Conservation (phyloP, 2,797 vertebrate genomes). For the Pygocentrus nattereri region DNA sequence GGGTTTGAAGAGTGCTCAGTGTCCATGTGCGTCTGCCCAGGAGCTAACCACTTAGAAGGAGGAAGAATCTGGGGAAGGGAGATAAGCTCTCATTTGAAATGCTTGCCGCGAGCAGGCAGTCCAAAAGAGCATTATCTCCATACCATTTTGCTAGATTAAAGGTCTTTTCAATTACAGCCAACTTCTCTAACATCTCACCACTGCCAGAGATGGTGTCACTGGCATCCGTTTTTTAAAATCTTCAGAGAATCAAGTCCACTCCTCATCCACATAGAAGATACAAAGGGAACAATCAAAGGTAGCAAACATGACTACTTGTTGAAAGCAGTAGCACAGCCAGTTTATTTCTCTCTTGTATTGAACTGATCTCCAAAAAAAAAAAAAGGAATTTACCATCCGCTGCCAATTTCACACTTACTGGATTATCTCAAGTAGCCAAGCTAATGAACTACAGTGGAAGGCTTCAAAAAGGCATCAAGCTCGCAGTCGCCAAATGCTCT, state of each 20-base stretch:
- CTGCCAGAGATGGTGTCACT: constrained; percentile 30
- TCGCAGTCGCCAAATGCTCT: background rate
- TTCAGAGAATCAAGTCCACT: constrained; percentile 13
- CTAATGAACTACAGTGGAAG: background rate
- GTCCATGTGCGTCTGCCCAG: constrained; percentile 38
- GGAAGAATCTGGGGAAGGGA: constrained; percentile 54
- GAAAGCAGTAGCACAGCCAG: background rate
- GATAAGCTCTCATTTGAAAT: constrained; percentile 61
- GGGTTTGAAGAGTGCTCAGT: constrained; percentile 43
- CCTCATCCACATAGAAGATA: background rate
- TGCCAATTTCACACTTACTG: constrained; percentile 14
- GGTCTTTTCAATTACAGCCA: constrained; percentile 59
- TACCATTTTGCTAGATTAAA: constrained; percentile 57
- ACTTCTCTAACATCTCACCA: constrained; percentile 45
- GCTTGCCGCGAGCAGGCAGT: constrained; percentile 48
- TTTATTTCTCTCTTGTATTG: background rate
- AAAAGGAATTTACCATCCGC: background rate
- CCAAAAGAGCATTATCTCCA: constrained; percentile 53
- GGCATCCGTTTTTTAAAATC: background rate
- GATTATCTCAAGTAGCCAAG: constrained; percentile 20
- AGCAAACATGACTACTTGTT: constrained; percentile 13
- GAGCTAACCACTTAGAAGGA: constrained; percentile 40
- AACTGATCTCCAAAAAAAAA: background rate
- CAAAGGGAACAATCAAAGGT: background rate
- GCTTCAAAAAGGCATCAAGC: constrained; percentile 13